phyloP scores from a whole-genome alignment of 30 jellyfish, hydroid and myxozoan genomes.

The Aurelia aurita complex sp. Pacific region DNA sequence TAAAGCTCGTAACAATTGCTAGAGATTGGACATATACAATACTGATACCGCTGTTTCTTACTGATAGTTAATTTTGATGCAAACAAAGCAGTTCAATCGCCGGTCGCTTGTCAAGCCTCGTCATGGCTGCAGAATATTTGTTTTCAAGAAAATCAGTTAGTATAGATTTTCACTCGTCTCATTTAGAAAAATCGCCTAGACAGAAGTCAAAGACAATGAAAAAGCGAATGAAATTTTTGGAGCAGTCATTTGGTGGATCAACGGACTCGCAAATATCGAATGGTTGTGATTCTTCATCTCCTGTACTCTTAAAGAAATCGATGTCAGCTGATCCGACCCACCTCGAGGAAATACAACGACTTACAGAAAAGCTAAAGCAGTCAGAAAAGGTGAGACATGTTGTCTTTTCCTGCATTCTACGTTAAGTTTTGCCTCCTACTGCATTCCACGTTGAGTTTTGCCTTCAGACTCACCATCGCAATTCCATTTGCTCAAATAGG shows the following conservation, averaged over 20 bases:
- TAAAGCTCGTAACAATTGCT: too few relatives aligned
- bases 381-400: conserved; percentile 55
- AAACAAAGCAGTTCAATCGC: too few relatives aligned
- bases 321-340: conserved; percentile 21
- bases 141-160: too few relatives aligned
- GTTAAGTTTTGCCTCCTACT: too few relatives aligned
- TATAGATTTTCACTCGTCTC: too few relatives aligned
- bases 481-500: neutral
- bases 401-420: neutral
- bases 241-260: conserved; percentile 81
- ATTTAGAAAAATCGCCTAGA: too few relatives aligned
- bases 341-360: conserved; percentile 32
- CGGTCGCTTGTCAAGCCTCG: too few relatives aligned
- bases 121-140: too few relatives aligned
- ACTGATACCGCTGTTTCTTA: too few relatives aligned
- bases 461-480: too few relatives aligned
- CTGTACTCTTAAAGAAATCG: conserved; percentile 29
- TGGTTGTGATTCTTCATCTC: conserved; percentile 40
- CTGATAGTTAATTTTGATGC: too few relatives aligned
- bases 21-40: too few relatives aligned
- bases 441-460: neutral
- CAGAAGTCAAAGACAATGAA: conserved; percentile 26
- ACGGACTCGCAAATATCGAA: conserved; percentile 64
- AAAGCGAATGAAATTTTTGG: conserved; percentile 77
- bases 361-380: conserved; percentile 26